A percentile compares a stretch with the other conserved stretches of the same genome.
These are phyloP conservation scores for Ophioninae sp. DNA, from an alignment of 2,888 invertebrate genomes.

Conservation along the genomic window DNA sequence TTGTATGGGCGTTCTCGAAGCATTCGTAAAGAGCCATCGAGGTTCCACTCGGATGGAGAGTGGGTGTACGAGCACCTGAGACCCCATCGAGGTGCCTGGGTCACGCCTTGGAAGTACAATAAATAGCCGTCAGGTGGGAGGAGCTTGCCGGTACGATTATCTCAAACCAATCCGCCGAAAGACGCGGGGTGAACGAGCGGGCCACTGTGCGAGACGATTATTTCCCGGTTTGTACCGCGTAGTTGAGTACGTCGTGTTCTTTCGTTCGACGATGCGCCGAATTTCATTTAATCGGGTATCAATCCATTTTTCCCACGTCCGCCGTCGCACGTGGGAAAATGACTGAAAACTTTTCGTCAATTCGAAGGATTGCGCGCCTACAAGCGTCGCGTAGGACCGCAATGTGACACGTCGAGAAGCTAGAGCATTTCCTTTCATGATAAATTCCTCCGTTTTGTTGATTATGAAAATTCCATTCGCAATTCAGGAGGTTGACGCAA, in stretches of 20 bases:
- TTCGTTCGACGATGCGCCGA: not conserved
- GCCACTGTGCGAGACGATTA: not conserved
- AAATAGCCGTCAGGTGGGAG: constrained; percentile 71
- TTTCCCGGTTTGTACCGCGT: not conserved
- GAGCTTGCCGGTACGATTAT: constrained; percentile 64
- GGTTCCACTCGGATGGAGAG: constrained; percentile 28
- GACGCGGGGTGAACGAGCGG: not conserved
- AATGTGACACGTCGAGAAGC: no score
- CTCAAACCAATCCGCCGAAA: constrained; percentile 10
- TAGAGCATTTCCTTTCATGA: no score
- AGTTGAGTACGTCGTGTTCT: not conserved
- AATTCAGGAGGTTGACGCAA: no score
- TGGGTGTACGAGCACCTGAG: constrained; percentile 62
- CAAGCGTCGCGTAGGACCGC: no score
- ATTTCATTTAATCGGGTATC: not conserved
- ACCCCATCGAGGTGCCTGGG: constrained; percentile 37
- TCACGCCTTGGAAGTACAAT: constrained; percentile 52
- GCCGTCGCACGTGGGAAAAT: not conserved
- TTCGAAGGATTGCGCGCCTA: no score
- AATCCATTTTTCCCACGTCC: not conserved
- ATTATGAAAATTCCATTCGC: no score
- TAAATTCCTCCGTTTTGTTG: no score
- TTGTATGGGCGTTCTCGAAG: constrained; percentile 33
- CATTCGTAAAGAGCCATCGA: constrained; percentile 11
- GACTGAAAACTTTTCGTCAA: no score